Evolutionary conservation across 2,797 vertebrate genomes (phyloP), one percentile per base, ranked within the genome.

Genomic region (Circus cinereus): DNA sequence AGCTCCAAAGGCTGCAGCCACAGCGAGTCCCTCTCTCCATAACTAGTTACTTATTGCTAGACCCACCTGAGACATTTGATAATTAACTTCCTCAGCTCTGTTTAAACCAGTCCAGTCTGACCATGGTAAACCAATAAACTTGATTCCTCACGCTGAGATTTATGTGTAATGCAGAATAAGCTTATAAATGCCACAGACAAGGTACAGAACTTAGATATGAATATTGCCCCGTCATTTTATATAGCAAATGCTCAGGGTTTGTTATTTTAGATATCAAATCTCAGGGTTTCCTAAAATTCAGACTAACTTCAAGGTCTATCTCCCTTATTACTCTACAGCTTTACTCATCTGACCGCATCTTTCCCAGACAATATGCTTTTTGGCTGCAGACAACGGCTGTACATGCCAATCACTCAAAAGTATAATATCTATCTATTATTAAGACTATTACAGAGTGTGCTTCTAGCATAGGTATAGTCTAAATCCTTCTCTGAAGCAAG

Each of bases 21-120:
- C 10, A 1, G 76, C 32, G 0, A n/a, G 70, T 47, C 83, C 85
- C 75, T 96, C 95, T 89, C 38, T 72, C 92, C 72, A 69, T 87
- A 93, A 96, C 97, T 97, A 65, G 98, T 98, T 98, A 98, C 94
- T 98, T 92, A 98, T 98, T 98, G 95, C 92, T 64, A 91, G 96
- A 95, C 83, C 91, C 93, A 97, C 96, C 97, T 92, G 92, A 97
- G 97, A 95, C 87, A 90, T 68, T 65, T 65, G 96, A 88, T 97
- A 97, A 98, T 98, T 98, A 98, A 98, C 98, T 96, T 97, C 95
- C 95, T 94, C 83, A 51, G 88, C 89, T 97, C 96, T 95, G 98
- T 92, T 97, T 65, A 93, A 98, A 98, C 98, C 97, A 97, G 98
- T 95, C 91, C 40, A 63, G 57, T 63, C 98, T 91, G 93, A 96